phyloP scores from a whole-genome alignment of 2,888 invertebrate genomes.

The Chymomyza procnemis region DNA sequence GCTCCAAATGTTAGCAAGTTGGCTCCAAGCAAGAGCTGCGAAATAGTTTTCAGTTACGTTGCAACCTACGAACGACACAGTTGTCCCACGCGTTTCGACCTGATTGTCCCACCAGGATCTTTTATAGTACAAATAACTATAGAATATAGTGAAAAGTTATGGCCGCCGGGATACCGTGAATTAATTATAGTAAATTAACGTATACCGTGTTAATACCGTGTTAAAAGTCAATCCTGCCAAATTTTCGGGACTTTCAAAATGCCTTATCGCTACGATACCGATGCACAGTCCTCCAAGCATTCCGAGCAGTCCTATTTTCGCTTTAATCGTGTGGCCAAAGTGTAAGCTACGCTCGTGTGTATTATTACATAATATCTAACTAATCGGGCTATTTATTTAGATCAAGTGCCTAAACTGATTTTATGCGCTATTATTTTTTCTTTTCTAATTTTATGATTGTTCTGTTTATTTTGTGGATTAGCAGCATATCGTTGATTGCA shows the following conservation, averaged over 20 bases:
- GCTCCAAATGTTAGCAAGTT: constrained; percentile 33
- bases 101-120: constrained; percentile 2
- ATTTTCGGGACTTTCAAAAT: constrained; percentile 40
- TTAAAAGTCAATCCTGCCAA: constrained; percentile 1
- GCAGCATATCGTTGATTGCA: constrained; percentile 58
- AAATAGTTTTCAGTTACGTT: constrained; percentile 45
- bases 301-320: constrained; percentile 72
- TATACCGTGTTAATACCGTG: constrained; percentile 27
- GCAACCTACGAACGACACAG: constrained; percentile 47
- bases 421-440: constrained; percentile 17
- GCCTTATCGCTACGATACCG: constrained; percentile 64
- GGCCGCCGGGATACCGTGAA: constrained; percentile 55
- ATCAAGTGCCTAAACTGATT: constrained; percentile 26
- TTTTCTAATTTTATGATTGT: constrained; percentile 3
- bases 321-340: constrained; percentile 76
- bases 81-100: constrained; percentile 15
- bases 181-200: constrained; percentile 16
- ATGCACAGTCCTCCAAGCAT: constrained; percentile 65
- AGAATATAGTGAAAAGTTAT: constrained; percentile 21
- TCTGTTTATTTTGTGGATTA: constrained; percentile 48
- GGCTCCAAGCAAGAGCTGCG: constrained; percentile 25
- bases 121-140: neutral
- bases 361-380: neutral
- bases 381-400: constrained; percentile 30
- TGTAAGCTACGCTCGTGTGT: constrained; percentile 63